Percentiles rank a stretch among this genome's conserved stretches.
Conservation (phyloP, 1,140 invertebrate species). For the Scaptomyza pallida region DNA sequence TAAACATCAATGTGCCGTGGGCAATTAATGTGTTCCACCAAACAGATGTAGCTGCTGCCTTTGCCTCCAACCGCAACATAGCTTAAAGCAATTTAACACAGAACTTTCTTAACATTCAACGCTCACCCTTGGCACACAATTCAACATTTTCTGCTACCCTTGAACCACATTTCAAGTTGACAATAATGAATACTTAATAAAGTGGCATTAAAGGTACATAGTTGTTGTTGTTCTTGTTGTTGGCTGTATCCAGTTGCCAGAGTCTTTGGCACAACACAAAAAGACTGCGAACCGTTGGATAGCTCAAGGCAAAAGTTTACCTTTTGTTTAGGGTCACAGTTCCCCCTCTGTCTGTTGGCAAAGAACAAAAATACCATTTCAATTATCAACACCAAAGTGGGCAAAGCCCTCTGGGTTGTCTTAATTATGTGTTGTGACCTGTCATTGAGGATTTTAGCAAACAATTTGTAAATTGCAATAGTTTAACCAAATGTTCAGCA, state of each 20-base stretch:
- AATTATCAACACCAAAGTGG: conserved; percentile 68
- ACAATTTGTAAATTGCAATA: neutral
- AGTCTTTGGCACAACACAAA: conserved; percentile 39
- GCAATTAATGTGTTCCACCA: conserved; percentile 62
- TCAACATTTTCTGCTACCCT: conserved; percentile 1
- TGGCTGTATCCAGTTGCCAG: conserved; percentile 29
- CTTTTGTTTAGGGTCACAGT: conserved; percentile 54
- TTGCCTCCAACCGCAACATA: conserved; percentile 20
- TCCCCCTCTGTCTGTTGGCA: conserved; percentile 14
- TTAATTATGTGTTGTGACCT: conserved; percentile 54
- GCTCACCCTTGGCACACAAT: neutral
- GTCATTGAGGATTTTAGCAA: conserved; percentile 21
- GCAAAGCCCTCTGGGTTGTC: conserved; percentile 37
- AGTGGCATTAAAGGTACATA: conserved; percentile 66
- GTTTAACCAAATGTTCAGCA: too few species aligned
- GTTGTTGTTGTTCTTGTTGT: conserved; percentile 8
- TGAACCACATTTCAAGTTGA: conserved; percentile 57
- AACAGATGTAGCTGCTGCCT: conserved; percentile 23
- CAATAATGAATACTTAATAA: conserved; percentile 82
- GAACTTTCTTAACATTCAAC: conserved; percentile 5
- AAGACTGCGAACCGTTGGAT: conserved; percentile 44
- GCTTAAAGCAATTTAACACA: conserved; percentile 37
- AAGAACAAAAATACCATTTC: conserved; percentile 59
- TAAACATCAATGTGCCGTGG: conserved; percentile 69
- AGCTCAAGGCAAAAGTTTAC: conserved; percentile 67